Percentiles rank a stretch among this genome's conserved stretches.
Evolutionary conservation across 2,888 invertebrate genomes (phyloP).

Genomic region (Morinoia aosen): DNA sequence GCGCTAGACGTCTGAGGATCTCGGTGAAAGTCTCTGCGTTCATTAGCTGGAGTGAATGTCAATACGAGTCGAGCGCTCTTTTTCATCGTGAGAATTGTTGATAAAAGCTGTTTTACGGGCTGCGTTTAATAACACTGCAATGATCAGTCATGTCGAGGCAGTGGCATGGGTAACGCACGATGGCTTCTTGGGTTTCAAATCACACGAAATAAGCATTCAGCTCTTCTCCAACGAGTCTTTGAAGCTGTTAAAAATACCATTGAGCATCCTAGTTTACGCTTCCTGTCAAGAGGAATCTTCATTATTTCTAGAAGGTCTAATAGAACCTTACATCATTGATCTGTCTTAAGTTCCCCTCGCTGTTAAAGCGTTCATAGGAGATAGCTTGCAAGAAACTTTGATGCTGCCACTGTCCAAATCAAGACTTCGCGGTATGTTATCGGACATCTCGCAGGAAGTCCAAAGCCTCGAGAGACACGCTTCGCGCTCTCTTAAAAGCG

Average conservation of each 20-base stretch:
- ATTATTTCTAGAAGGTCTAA: neutral
- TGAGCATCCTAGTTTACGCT: neutral
- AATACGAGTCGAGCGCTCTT: neutral
- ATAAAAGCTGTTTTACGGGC: neutral
- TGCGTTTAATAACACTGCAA: neutral
- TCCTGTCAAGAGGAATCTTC: neutral
- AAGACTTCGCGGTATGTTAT: conserved; percentile 26
- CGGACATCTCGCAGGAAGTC: conserved; percentile 25
- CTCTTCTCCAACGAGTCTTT: neutral
- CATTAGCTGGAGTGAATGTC: neutral
- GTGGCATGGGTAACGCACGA: neutral
- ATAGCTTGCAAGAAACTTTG: neutral
- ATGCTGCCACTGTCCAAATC: conserved; percentile 21
- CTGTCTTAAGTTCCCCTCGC: neutral
- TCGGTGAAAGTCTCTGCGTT: neutral
- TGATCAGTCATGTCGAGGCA: neutral
- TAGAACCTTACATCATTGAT: neutral
- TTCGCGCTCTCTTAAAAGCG: neutral
- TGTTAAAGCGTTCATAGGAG: conserved; percentile 23
- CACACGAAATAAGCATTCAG: neutral
- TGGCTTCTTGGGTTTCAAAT: neutral
- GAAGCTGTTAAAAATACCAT: neutral
- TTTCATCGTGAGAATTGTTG: neutral
- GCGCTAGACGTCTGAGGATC: neutral
- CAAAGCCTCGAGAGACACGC: neutral